These are phyloP conservation scores for Caenorhabditis angaria DNA, from an alignment of 2,888 invertebrate genomes.

Conservation along the genomic window DNA sequence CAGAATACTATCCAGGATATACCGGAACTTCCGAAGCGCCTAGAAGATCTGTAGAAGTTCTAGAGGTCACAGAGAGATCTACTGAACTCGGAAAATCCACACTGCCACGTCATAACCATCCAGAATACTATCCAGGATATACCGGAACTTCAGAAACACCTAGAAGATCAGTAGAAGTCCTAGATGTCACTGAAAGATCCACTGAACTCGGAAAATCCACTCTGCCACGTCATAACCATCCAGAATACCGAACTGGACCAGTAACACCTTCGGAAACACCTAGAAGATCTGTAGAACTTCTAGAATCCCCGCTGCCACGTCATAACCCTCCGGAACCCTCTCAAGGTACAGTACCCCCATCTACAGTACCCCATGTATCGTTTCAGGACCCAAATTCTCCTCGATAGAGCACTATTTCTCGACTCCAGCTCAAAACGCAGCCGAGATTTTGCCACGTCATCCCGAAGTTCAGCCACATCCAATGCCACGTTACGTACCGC, in stretches of 20 bases:
- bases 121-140: background rate
- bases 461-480: slow-evolving; percentile 11
- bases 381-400: background rate
- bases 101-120: background rate
- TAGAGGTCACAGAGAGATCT: background rate
- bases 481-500: slow-evolving; percentile 32
- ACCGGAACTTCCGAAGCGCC: background rate
- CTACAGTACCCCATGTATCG: background rate
- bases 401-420: background rate
- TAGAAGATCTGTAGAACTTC: background rate
- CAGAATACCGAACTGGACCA: too few relatives aligned
- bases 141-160: too few relatives aligned
- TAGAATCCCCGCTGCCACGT: too few relatives aligned
- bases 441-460: background rate
- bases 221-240: background rate
- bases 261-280: too few relatives aligned
- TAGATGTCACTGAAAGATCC: background rate
- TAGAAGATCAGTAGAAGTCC: too few relatives aligned
- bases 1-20: background rate
- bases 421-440: background rate
- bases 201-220: background rate
- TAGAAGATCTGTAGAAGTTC: background rate
- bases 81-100: background rate
- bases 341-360: too few relatives aligned
- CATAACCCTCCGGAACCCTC: too few relatives aligned